Evolutionary conservation across 2,113 vertebrate genomes (phyloP).

Genomic region (Heloderma charlesbogerti): DNA sequence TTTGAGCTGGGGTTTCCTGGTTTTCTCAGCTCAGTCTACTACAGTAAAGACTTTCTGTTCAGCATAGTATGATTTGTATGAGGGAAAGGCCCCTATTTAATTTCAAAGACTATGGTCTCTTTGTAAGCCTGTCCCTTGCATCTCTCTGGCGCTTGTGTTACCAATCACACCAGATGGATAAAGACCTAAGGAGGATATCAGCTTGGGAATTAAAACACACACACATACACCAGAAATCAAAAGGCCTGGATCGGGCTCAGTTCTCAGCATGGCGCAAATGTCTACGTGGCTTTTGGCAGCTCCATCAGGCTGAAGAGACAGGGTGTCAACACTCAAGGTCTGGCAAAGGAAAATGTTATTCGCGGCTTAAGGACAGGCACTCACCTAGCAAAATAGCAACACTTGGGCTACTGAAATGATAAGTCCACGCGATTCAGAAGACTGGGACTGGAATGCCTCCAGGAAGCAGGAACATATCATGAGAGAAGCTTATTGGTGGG

Average conservation of each 20-base stretch:
- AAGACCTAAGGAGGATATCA: neutral
- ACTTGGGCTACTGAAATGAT: slow-evolving; percentile 28
- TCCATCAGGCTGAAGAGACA: slow-evolving; percentile 46
- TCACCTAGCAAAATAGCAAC: slow-evolving; percentile 62
- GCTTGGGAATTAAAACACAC: neutral
- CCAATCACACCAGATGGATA: neutral
- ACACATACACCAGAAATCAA: slow-evolving; percentile 54
- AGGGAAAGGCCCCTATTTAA: neutral
- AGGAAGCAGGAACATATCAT: accelerated
- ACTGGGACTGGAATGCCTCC: accelerated
- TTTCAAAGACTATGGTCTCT: neutral
- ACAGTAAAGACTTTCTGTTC: neutral
- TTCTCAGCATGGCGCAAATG: slow-evolving; percentile 67
- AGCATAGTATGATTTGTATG: neutral
- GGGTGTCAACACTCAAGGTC: slow-evolving; percentile 56
- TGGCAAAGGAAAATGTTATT: slow-evolving; percentile 46
- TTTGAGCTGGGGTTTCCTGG: neutral
- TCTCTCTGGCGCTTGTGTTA: neutral
- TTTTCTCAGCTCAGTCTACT: neutral
- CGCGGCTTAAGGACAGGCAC: slow-evolving; percentile 54
- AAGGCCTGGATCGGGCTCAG: slow-evolving; percentile 65
- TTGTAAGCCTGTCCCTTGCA: neutral
- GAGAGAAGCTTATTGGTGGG: accelerated
- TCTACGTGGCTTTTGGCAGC: slow-evolving; percentile 68
- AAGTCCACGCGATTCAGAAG: neutral